Evolutionary conservation across 1,140 invertebrate species (phyloP), one percentile per base, ranked within the genome.

Genomic region (Hyposmocoma kahamanoa): DNA sequence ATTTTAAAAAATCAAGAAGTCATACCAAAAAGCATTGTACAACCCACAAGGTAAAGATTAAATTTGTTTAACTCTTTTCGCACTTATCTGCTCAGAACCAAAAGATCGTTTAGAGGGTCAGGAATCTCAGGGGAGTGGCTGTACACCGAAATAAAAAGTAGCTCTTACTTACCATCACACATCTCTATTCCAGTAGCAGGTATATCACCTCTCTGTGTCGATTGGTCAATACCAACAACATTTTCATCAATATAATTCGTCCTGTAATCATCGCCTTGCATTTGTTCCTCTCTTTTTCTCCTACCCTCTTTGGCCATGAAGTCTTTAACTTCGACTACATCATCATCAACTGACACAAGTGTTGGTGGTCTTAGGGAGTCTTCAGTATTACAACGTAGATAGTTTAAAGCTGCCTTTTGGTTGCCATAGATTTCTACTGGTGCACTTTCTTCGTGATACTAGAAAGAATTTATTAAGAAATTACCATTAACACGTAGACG

Each of bases 131-230:
- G n/a, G n/a, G n/a, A n/a, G n/a, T n/a, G n/a, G n/a, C n/a, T n/a
- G n/a, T n/a, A n/a, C n/a, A n/a, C n/a, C n/a, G n/a, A 47, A 49
- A 53, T 39, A 26, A 42, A 10, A n/a, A n/a, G n/a, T n/a, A n/a
- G n/a, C n/a, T n/a, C n/a, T 32, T 28, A 38, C 69, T 70, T 85
- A 90, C 89, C 89, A 76, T 90, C 88, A 64, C 91, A 93, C 50
- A 91, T 90, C 56, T 92, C 87, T 55, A 90, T 90, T 60, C 90
- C 89, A 44, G 90, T 85, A 15, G 91, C 88, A 15, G 92, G 92
- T 65, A 95, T 95, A 71, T 96, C 94, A 46, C 93, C 93, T 80
- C 91, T 86, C 44, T 88, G 59, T 0, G 62, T 55, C 0, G 60
- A 51, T 0, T 67, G 59, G 19, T 47, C 48, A 0, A 71, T 65